phyloP scores from a whole-genome alignment of 2,888 invertebrate species.

The Parelbella ahira region DNA sequence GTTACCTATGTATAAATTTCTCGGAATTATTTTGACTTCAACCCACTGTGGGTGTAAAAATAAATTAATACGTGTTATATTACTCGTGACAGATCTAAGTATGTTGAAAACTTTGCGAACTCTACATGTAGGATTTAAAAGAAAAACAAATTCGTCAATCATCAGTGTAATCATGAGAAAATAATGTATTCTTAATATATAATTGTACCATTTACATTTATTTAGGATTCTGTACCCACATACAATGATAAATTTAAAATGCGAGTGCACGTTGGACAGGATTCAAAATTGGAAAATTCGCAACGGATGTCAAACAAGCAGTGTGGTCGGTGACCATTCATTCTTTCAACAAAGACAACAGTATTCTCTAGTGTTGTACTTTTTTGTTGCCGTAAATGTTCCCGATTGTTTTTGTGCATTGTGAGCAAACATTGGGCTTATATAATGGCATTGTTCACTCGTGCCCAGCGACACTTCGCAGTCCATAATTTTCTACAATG shows the following conservation, averaged over 20 bases:
- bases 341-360: conserved; percentile 45
- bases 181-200: conserved; percentile 1
- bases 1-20: conserved; percentile 14
- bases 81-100: too few relatives aligned
- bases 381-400: conserved; percentile 40
- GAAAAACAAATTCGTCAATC: neutral
- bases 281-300: conserved; percentile 66
- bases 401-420: conserved; percentile 48
- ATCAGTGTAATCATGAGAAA: neutral
- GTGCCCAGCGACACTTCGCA: conserved; percentile 46
- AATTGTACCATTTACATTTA: too few relatives aligned
- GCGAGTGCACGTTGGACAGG: conserved; percentile 36
- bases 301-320: conserved; percentile 59
- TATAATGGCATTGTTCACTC: conserved; percentile 37
- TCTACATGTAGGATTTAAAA: too few relatives aligned
- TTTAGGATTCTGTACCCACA: too few relatives aligned
- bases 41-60: conserved; percentile 7
- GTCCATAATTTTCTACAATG: conserved; percentile 47
- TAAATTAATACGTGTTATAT: neutral
- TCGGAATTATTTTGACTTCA: conserved; percentile 1
- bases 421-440: conserved; percentile 49
- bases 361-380: conserved; percentile 30
- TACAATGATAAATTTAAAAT: conserved; percentile 36
- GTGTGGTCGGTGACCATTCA: conserved; percentile 71
- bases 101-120: too few relatives aligned